Evolutionary conservation across 2,888 invertebrate genomes (phyloP).

Genomic region (Cremastobaeus sp.): DNA sequence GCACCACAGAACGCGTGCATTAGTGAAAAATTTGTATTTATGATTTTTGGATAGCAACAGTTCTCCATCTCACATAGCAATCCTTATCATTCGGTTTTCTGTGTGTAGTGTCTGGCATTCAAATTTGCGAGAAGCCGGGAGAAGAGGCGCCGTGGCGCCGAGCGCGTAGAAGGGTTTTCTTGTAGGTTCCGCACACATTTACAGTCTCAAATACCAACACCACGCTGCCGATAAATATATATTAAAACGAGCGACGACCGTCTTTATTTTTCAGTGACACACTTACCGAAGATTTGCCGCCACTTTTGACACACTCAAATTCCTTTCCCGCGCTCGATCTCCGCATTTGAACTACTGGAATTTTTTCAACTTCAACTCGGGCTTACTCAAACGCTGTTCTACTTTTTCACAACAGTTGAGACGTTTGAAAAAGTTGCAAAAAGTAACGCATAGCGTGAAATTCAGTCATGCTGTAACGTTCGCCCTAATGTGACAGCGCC

Average conservation of each 20-base stretch:
- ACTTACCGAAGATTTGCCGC: slow-evolving; percentile 59
- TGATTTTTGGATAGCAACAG: too few species aligned
- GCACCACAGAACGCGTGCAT: too few species aligned
- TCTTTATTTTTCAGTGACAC: slow-evolving; percentile 62
- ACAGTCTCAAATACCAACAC: slow-evolving; percentile 48
- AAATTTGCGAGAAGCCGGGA: slow-evolving; percentile 57
- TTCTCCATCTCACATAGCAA: too few species aligned
- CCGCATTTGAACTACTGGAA: slow-evolving; percentile 37
- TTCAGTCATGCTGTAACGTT: slow-evolving; percentile 39
- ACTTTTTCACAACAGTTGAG: slow-evolving; percentile 19
- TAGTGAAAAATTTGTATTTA: too few species aligned
- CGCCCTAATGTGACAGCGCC: slow-evolving; percentile 44
- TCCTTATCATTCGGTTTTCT: too few species aligned
- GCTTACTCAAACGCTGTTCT: too few species aligned
- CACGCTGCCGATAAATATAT: slow-evolving; percentile 32
- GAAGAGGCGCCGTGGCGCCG: slow-evolving; percentile 78
- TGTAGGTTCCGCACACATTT: slow-evolving; percentile 72
- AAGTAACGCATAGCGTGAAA: slow-evolving; percentile 26
- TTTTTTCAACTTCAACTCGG: slow-evolving; percentile 20
- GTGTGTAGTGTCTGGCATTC: slow-evolving; percentile 52
- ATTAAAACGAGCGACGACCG: slow-evolving; percentile 60
- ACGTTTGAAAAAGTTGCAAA: slow-evolving; percentile 34
- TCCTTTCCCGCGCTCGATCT: slow-evolving; percentile 38
- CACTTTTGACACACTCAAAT: slow-evolving; percentile 57
- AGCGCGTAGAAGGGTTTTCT: slow-evolving; percentile 78